A percentile compares a stretch with the other conserved stretches of the same genome.
Conservation (phyloP, 2,797 vertebrate species). For the Sebastes kiyomatsui region DNA sequence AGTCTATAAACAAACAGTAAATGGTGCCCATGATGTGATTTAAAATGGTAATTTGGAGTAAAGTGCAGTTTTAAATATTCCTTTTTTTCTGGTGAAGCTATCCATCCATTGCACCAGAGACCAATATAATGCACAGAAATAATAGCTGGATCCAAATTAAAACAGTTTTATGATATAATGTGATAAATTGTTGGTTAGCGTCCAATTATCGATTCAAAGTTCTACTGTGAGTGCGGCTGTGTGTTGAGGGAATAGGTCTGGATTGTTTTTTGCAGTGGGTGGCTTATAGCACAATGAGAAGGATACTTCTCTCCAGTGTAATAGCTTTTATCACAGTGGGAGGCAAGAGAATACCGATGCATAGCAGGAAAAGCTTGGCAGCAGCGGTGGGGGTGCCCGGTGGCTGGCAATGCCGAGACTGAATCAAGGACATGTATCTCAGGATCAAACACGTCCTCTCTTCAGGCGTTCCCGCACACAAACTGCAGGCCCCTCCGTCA, state of each 20-base stretch:
- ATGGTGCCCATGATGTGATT: constrained; percentile 20
- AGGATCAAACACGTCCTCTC: constrained; percentile 77
- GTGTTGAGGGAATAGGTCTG: constrained; percentile 24
- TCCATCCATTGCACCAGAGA: background rate
- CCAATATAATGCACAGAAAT: background rate
- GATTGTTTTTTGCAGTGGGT: constrained; percentile 46
- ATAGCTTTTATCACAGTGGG: constrained; percentile 75
- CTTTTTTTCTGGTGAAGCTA: background rate
- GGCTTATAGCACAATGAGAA: constrained; percentile 52
- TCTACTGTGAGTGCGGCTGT: background rate
- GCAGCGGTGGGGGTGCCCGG: constrained; percentile 41
- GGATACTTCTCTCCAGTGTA: constrained; percentile 54
- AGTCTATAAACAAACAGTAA: constrained; percentile 10
- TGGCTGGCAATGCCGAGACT: constrained; percentile 53
- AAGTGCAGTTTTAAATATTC: background rate
- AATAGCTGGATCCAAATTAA: background rate
- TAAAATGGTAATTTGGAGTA: constrained; percentile 19
- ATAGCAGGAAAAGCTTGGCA: constrained; percentile 60
- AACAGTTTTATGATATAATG: background rate
- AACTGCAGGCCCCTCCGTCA: constrained; percentile 48
- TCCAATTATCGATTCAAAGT: constrained; percentile 17
- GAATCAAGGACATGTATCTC: constrained; percentile 78
- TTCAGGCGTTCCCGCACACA: constrained; percentile 64
- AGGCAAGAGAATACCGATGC: constrained; percentile 62
- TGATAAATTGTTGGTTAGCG: constrained; percentile 6